Evolutionary conservation across 2,888 invertebrate species (phyloP), one percentile per base, ranked within the genome.

Genomic region (Lacanobia oleracea): DNA sequence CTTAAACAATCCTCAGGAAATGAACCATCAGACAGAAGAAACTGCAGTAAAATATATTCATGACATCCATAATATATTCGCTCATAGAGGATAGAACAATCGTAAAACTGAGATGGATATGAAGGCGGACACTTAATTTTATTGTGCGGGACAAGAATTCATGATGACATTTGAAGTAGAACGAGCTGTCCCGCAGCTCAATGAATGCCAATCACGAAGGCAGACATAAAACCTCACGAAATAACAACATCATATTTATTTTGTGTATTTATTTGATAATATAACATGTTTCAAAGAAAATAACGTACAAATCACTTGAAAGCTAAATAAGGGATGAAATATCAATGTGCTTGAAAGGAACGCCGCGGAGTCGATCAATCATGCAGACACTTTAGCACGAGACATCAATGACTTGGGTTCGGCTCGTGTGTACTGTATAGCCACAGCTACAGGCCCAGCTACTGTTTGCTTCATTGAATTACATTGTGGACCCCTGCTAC

Each of bases 351-450:
- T 79, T 89, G 87, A 88, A 89, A 88, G 84, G 85, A 84, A 85
- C 82, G 77, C 53, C 82, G 80, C 75, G 74, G 78, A 88, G 88
- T 91, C 91, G 87, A 93, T 93, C 93, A 93, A 93, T 93, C 93
- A 90, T 88, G 86, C 75, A 87, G 90, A 90, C 90, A 91, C 91
- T 92, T 89, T 89, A 84, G 86, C 87, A 67, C 73, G 79, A 84
- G 87, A 86, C 88, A 90, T 88, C 89, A 88, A 87, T 88, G 88
- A 87, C 86, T 85, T 75, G 77, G 80, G 82, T 76, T 73, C 72
- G 79, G 77, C 66, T 60, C 65, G 76, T 77, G 71, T 77, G 65
- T 81, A 76, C 75, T 37, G 37, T 59, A 59, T 21, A 75, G 61
- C 68, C 57, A 67, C 74, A 72, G 67, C 43, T 71, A 45, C 68